Evolutionary conservation across 1,140 invertebrate species (phyloP).

Genomic region (Drosophila littoralis): DNA sequence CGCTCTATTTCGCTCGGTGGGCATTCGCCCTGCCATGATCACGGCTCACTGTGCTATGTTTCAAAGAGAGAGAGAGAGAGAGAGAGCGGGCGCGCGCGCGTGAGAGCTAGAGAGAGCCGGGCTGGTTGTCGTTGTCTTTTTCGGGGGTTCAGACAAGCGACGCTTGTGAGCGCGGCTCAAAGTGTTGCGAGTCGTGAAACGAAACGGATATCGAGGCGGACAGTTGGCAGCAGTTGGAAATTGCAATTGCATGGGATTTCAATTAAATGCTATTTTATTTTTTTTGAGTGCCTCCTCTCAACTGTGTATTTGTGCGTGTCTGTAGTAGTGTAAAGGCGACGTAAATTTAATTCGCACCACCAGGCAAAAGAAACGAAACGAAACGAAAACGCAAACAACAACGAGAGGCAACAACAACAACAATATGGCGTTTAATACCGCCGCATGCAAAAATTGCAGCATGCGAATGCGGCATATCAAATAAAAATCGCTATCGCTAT

Average conservation of each 20-base stretch:
- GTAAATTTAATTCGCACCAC: slow-evolving; percentile 38
- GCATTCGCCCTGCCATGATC: slow-evolving; percentile 35
- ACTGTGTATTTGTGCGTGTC: slow-evolving; percentile 38
- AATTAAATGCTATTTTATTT: slow-evolving; percentile 35
- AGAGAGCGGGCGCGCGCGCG: not conserved
- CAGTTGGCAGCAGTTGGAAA: slow-evolving; percentile 41
- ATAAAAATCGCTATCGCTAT: slow-evolving; percentile 22
- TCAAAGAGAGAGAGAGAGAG: slow-evolving; percentile 8
- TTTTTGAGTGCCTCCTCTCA: slow-evolving; percentile 49
- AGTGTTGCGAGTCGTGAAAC: slow-evolving; percentile 58
- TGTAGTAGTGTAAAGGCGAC: slow-evolving; percentile 42
- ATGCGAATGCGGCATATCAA: slow-evolving; percentile 37
- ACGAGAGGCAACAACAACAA: slow-evolving; percentile 55
- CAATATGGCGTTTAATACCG: slow-evolving; percentile 57
- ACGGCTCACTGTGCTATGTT: slow-evolving; percentile 26
- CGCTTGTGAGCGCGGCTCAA: slow-evolving; percentile 54
- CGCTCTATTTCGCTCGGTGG: not conserved
- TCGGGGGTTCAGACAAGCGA: slow-evolving; percentile 44
- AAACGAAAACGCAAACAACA: slow-evolving; percentile 30
- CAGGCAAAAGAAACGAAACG: slow-evolving; percentile 35
- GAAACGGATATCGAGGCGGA: slow-evolving; percentile 57
- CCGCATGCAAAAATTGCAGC: slow-evolving; percentile 55
- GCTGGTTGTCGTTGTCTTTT: slow-evolving; percentile 32
- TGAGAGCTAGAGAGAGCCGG: slow-evolving; percentile 20
- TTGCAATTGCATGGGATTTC: slow-evolving; percentile 52